Evolutionary conservation across 2,888 invertebrate genomes (phyloP), one percentile per base, ranked within the genome.

Genomic region (Perizoma flavofasciatum): DNA sequence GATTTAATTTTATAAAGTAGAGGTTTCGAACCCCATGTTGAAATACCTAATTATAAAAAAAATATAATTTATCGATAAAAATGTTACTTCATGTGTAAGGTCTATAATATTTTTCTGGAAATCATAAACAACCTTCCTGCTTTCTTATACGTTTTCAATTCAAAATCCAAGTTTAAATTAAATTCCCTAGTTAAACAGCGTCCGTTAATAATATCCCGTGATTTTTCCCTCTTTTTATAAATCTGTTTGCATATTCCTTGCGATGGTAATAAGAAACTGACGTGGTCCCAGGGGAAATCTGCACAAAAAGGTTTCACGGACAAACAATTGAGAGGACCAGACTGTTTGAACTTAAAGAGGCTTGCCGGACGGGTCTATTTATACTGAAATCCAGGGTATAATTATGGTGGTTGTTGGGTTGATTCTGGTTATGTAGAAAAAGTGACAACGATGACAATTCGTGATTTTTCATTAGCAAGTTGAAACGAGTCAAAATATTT

Each of bases 271-370:
- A 82, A 80, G 82, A 79, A 78, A 83, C 77, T 83, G 84, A 83
- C 77, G 81, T 75, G 79, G 69, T 74, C 89, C 78, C 88, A 59
- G 64, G 89, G 88, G 90, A 90, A 90, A 90, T 90, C 85, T 88
- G 74, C 75, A 79, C 82, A 83, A 86, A 88, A 88, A 88, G 88
- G 86, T 85, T 84, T 74, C 77, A 73, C 71, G 76, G 74, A 77
- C 83, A 86, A 88, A 88, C 87, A 87, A 85, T 81, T 75, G 74
- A 77, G 78, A 59, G 62, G 66, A 67, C 58, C 72, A 71, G 74
- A 69, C 76, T 81, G 76, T 79, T 84, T 82, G 78, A 79, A 77
- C 78, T 75, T 75, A 76, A 22, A 10, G 37, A 37, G 22, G 22
- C 22, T 22, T 22, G 22, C 22, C 22, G 22, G 22, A 22, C 22